Evolutionary conservation across 2,113 vertebrate species (phyloP).

Genomic region (Lonchura striata): DNA sequence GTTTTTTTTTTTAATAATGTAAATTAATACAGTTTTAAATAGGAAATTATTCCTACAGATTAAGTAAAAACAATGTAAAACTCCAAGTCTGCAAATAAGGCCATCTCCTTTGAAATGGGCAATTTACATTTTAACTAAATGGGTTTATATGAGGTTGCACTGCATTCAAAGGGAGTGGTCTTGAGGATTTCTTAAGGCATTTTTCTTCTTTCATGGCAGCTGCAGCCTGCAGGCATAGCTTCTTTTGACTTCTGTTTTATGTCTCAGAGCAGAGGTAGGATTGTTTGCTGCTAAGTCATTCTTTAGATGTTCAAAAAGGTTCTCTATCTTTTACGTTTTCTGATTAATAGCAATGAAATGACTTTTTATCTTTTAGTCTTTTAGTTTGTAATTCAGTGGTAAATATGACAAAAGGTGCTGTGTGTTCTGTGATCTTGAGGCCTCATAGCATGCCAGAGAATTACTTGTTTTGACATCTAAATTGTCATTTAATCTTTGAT

Average conservation of each 20-base stretch:
- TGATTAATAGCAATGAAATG: not conserved
- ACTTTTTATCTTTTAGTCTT: not conserved
- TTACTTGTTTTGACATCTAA: constrained; percentile 24
- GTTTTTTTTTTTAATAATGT: not conserved
- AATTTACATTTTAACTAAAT: not conserved
- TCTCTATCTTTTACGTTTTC: not conserved
- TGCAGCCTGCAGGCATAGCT: not conserved
- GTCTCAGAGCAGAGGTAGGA: not conserved
- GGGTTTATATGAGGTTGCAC: not conserved
- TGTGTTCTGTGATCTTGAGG: not conserved
- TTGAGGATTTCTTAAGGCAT: not conserved
- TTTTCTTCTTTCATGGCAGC: not conserved
- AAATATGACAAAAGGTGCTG: not conserved
- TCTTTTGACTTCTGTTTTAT: not conserved
- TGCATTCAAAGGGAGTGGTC: not conserved
- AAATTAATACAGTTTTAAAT: not conserved
- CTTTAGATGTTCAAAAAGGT: not conserved
- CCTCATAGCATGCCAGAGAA: not conserved
- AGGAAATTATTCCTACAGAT: not conserved
- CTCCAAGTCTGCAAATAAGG: not conserved
- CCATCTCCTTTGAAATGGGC: not conserved
- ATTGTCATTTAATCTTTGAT: constrained; percentile 17
- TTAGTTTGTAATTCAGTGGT: not conserved
- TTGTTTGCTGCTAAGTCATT: not conserved
- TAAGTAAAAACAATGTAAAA: not conserved